Base-by-base conservation (phyloP, 2,888 invertebrate genomes). In the Drosophila kambysellisi region DNA sequence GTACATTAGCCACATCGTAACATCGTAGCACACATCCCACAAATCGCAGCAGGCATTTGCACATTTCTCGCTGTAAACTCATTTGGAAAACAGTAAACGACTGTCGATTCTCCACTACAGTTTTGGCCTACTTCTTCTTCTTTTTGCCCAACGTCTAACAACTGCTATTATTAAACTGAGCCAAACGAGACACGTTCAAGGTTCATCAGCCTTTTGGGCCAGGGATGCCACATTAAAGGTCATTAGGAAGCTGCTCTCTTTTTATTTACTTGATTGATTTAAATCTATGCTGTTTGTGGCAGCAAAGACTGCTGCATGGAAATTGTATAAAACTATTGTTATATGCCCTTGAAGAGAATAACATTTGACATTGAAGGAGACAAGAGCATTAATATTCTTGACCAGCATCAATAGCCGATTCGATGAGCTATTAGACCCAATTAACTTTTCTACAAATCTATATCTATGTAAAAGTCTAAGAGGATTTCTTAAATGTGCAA, bases 1-100 rank as follows among this genome's bases (percentile, higher is more conserved):
- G 53, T 54, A 77, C 61, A 85, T 84, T 84, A 84, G 83, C 70
- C 62, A 62, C 64, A 62, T 37, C 57, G n/a, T 20, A 41, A 54
- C 17, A 37, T 32, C 25, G 25, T 0, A 15, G 12, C 46, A 32
- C n/a, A 43, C 41, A 32, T 20, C 20, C 11, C 41, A 39, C 54
- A 54, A 37, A 56, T 41, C 30, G 56, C 56, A 41, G 30, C 62
- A n/a, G 41, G 35, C 58, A 15, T 35, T 0, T 56, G 46, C 46
- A 7, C 20, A 25, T 29, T 54, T 51, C 37, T 71, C 8, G 46
- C 67, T 69, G 64, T 53, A 79, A 76, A 59, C 77, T 70, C 74
- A 65, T 41, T 53, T 52, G n/a, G 30, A 39, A 43, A 32, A 7
- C 11, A n/a, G 30, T 12, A 32, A 32, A 20, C 57, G 43, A 33